Conservation (phyloP, 1,140 invertebrate genomes). For the Drosophila gunungcola region DNA sequence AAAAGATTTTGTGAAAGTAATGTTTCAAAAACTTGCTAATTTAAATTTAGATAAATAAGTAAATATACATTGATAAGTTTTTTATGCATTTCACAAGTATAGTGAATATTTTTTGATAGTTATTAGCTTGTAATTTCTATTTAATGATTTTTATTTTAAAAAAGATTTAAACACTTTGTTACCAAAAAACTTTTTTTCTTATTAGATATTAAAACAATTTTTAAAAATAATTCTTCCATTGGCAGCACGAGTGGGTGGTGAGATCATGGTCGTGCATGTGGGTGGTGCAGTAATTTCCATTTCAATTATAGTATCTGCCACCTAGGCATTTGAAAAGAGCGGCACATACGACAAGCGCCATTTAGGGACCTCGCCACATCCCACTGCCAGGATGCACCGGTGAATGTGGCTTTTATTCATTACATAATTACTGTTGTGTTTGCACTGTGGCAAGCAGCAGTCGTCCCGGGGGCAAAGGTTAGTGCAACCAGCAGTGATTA, state of each 20-base stretch:
- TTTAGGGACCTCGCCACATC: slow-evolving; percentile 8
- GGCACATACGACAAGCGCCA: slow-evolving; percentile 5
- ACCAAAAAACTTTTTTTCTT: no score
- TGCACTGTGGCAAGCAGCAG: slow-evolving; percentile 59
- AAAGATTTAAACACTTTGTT: no score
- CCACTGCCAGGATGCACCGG: slow-evolving; percentile 38
- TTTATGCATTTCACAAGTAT: no score
- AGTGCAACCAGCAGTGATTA: slow-evolving; percentile 59
- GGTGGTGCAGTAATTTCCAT: slow-evolving; percentile 59
- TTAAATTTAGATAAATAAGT: no score
- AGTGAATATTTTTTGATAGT: no score
- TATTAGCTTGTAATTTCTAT: no score
- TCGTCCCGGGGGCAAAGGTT: slow-evolving; percentile 37
- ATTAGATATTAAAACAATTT: no score
- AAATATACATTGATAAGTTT: no score
- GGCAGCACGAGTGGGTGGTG: not conserved
- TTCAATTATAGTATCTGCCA: slow-evolving; percentile 72
- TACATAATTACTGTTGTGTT: slow-evolving; percentile 80
- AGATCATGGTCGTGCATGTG: slow-evolving; percentile 11
- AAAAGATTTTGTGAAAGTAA: no score
- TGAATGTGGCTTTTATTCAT: slow-evolving; percentile 78
- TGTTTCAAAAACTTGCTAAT: no score
- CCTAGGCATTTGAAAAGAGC: slow-evolving; percentile 46
- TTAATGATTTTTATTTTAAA: no score
- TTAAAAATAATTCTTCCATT: not conserved